phyloP scores from a whole-genome alignment of 2,888 invertebrate species.

The Panzeria rudis region DNA sequence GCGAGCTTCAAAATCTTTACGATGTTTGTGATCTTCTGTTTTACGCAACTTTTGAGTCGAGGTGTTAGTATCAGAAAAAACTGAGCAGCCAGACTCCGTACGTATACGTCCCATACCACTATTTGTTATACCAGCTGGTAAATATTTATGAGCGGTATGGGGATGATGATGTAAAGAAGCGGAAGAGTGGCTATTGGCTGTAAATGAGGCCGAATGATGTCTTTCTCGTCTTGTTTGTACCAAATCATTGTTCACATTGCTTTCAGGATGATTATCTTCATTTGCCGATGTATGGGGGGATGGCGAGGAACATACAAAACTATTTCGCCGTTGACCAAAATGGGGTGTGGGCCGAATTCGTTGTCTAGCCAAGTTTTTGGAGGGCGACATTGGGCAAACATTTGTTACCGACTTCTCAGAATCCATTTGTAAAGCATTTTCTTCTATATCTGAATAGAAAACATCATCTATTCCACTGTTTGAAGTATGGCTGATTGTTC shows the following conservation, averaged over 20 bases:
- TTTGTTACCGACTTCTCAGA: conserved; percentile 76
- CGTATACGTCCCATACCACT: conserved; percentile 80
- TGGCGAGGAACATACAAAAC: conserved; percentile 86
- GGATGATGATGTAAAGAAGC: conserved; percentile 52
- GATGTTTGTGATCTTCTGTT: conserved; percentile 84
- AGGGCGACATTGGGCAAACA: conserved; percentile 79
- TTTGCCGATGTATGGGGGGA: conserved; percentile 75
- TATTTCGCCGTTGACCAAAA: conserved; percentile 87
- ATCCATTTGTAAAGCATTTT: conserved; percentile 81
- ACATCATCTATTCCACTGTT: conserved; percentile 77
- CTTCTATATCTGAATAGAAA: conserved; percentile 79
- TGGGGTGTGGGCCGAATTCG: conserved; percentile 89
- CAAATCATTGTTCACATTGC: conserved; percentile 68
- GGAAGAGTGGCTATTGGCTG: conserved; percentile 44
- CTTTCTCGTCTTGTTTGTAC: conserved; percentile 77
- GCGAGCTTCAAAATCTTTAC: conserved; percentile 80
- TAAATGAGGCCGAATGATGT: conserved; percentile 77
- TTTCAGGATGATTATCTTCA: conserved; percentile 45
- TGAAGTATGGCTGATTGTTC: conserved; percentile 68
- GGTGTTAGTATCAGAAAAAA: conserved; percentile 79
- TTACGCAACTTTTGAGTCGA: conserved; percentile 79
- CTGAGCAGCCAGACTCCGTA: conserved; percentile 83
- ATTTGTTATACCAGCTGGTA: conserved; percentile 76
- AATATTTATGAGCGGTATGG: conserved; percentile 77
- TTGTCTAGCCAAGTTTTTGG: conserved; percentile 87